Evolutionary conservation across 2,113 vertebrate genomes (phyloP).

Genomic region (Fregetta grallaria): DNA sequence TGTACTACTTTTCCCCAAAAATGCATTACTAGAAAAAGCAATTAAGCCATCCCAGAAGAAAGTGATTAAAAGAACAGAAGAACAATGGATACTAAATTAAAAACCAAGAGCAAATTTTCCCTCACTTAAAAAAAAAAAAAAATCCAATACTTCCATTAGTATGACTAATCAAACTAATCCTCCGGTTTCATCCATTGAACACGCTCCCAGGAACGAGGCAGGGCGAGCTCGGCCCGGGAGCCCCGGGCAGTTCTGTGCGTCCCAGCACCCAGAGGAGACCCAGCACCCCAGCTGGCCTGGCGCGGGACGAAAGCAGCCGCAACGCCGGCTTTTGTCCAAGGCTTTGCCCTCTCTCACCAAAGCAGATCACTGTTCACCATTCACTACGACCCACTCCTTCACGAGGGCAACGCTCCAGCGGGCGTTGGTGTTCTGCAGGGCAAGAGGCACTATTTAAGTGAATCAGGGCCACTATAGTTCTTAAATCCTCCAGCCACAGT

Average conservation of each 20-base stretch:
- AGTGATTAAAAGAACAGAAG: background rate
- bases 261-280: background rate
- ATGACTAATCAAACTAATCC: background rate
- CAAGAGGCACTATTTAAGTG: background rate
- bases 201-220: background rate
- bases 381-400: background rate
- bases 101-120: background rate
- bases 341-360: too few species aligned
- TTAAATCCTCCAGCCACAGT: background rate
- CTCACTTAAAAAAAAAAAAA: background rate
- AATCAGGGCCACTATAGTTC: background rate
- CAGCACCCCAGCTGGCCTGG: background rate
- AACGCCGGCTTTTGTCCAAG: background rate
- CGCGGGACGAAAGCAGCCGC: fast-evolving
- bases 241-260: fast-evolving
- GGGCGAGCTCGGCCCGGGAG: background rate
- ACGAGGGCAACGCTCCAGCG: background rate
- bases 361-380: background rate
- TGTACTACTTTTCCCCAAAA: background rate
- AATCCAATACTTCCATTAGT: background rate
- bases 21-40: background rate
- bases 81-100: background rate
- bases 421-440: fast-evolving
- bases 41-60: background rate
- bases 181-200: background rate